A percentile compares a stretch with the other conserved stretches of the same genome.
phyloP scores from a whole-genome alignment of 1,140 invertebrate species.

The Drosophila bocki region DNA sequence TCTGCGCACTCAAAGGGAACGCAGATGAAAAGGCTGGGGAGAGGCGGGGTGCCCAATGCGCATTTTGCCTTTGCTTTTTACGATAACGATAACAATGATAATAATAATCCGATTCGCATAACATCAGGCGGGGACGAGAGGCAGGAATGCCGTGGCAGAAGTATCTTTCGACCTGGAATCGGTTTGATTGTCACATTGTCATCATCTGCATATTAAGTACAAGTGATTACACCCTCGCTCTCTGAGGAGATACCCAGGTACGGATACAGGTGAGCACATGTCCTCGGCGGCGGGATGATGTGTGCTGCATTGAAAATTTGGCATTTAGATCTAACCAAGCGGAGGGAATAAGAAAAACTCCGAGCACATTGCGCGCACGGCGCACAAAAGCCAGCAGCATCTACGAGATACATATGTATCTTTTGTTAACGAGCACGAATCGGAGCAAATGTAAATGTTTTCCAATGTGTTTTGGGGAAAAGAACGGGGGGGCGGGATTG shows the following conservation, averaged over 20 bases:
- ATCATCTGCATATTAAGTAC: conserved; percentile 83
- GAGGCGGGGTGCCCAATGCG: conserved; percentile 28
- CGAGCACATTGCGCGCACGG: conserved; percentile 16
- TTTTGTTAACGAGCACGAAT: conserved; percentile 76
- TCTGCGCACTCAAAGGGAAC: conserved; percentile 31
- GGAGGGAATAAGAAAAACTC: conserved; percentile 44
- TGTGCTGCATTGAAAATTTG: conserved; percentile 77
- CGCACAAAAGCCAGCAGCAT: conserved; percentile 54
- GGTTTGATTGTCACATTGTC: conserved; percentile 82
- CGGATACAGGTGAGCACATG: conserved; percentile 48
- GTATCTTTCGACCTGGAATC: conserved; percentile 72
- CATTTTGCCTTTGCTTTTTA: conserved; percentile 50
- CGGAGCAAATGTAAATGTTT: conserved; percentile 74
- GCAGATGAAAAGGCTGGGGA: conserved; percentile 5
- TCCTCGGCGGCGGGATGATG: conserved; percentile 39
- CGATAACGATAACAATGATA: conserved; percentile 61
- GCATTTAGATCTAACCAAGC: conserved; percentile 80
- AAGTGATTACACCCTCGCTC: conserved; percentile 75
- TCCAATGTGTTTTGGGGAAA: conserved; percentile 22
- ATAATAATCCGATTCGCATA: conserved; percentile 62
- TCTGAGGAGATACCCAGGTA: conserved; percentile 26
- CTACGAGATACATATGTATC: conserved; percentile 78
- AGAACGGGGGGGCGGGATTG: neutral
- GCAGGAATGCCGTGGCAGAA: conserved; percentile 13
- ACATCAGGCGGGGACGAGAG: conserved; percentile 15